A percentile compares a stretch with the other conserved stretches of the same genome.
Conservation (phyloP, 2,797 vertebrate species). For the Hirundo rustica region DNA sequence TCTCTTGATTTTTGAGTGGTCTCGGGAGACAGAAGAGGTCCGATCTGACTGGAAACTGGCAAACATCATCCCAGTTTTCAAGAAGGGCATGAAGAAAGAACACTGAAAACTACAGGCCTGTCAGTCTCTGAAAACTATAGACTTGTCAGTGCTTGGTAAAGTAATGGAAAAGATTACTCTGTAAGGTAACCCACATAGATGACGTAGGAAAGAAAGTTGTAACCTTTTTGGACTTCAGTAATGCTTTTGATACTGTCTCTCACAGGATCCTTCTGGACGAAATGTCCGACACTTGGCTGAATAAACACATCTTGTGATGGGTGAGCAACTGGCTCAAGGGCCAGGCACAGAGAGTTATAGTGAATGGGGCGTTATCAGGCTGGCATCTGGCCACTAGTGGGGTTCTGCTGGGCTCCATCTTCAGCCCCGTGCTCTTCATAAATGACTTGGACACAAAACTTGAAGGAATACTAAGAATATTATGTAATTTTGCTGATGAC, state of each 20-base stretch:
- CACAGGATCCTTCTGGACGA: not conserved
- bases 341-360: not conserved
- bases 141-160: not conserved
- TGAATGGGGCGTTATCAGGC: too few species aligned
- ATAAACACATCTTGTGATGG: not conserved
- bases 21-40: not conserved
- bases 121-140: not conserved
- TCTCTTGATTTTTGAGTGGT: not conserved
- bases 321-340: not conserved
- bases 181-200: not conserved
- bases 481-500: not conserved
- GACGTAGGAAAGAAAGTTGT: not conserved
- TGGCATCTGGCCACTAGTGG: not conserved
- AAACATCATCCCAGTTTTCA: not conserved
- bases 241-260: not conserved
- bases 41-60: not conserved
- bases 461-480: not conserved
- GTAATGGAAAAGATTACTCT: not conserved
- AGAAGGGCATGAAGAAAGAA: not conserved
- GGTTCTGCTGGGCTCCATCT: not conserved
- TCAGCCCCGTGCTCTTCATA: not conserved
- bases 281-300: rapidly evolving
- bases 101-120: not conserved
- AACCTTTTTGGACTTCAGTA: not conserved
- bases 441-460: not conserved